Percentiles rank a stretch among this genome's conserved stretches.
These are phyloP conservation scores for Tragelaphus scriptus DNA, from an alignment of 2,113 vertebrate species.

Conservation along the genomic window DNA sequence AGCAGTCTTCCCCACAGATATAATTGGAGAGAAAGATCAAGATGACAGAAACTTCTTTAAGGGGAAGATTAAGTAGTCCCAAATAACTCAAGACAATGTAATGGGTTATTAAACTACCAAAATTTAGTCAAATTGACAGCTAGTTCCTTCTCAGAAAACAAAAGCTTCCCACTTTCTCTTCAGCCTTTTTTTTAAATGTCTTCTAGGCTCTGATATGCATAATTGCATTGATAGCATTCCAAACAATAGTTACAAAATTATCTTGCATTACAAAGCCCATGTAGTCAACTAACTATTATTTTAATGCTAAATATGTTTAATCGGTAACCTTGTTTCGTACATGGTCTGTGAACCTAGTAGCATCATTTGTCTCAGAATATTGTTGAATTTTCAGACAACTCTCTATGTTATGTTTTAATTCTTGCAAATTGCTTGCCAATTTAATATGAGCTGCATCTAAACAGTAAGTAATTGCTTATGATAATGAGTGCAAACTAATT, in stretches of 20 bases:
- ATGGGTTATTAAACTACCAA: background rate
- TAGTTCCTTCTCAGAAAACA: background rate
- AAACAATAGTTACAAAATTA: slow-evolving; percentile 47
- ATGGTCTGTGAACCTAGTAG: slow-evolving; percentile 45
- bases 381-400: slow-evolving; percentile 69
- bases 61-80: background rate
- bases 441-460: slow-evolving; percentile 84
- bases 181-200: background rate
- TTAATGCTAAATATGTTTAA: slow-evolving; percentile 17
- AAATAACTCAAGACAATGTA: background rate
- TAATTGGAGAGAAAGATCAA: background rate
- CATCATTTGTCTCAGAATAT: slow-evolving; percentile 59
- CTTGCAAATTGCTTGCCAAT: slow-evolving; percentile 85
- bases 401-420: slow-evolving; percentile 79
- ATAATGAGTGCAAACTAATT: slow-evolving; percentile 90
- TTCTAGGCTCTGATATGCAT: background rate
- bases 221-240: slow-evolving; percentile 41
- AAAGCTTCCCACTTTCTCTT: background rate
- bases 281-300: slow-evolving; percentile 29
- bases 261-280: slow-evolving; percentile 32
- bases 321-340: background rate
- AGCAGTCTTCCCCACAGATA: background rate
- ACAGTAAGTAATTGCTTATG: slow-evolving; percentile 89
- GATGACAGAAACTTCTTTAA: background rate
- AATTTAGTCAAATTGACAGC: background rate